These are phyloP conservation scores for Peromyscus maniculatus DNA, from an alignment of 2,113 vertebrate species.

Conservation along the genomic window DNA sequence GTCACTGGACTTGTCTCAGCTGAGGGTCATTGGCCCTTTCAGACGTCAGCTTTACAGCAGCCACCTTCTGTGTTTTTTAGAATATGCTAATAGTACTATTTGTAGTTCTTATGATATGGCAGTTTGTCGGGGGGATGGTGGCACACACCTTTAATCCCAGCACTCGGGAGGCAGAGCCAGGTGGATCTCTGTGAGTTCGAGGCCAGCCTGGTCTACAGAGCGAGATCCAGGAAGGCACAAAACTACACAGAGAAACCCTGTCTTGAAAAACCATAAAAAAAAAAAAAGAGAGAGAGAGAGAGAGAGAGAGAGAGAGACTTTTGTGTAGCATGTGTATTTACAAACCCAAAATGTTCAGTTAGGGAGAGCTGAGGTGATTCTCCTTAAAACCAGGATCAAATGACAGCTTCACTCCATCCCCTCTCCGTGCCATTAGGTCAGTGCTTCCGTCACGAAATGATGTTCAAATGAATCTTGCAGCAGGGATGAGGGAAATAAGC, in stretches of 20 bases:
- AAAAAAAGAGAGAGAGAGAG: too few relatives aligned
- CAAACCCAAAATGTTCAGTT: constrained; percentile 13
- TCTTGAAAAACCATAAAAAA: too few relatives aligned
- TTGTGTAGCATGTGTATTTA: background rate
- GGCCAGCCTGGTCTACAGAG: too few relatives aligned
- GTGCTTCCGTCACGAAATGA: constrained; percentile 23
- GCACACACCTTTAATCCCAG: too few relatives aligned
- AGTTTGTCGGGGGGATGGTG: background rate
- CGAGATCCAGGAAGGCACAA: too few relatives aligned
- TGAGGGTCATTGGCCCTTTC: background rate
- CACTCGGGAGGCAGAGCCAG: too few relatives aligned
- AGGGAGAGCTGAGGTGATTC: background rate
- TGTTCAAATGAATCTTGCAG: constrained; percentile 11
- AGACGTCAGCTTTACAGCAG: background rate
- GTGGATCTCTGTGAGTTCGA: too few relatives aligned
- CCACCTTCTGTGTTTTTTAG: constrained; percentile 35
- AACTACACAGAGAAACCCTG: too few relatives aligned
- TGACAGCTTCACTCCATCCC: background rate
- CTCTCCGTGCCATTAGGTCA: background rate
- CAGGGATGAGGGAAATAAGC: background rate
- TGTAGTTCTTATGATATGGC: background rate
- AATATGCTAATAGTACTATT: background rate
- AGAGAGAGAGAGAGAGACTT: background rate
- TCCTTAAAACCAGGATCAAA: constrained; percentile 23
- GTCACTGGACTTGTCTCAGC: background rate